Conservation (phyloP, 2,888 invertebrate genomes). For the Alcis repandata region DNA sequence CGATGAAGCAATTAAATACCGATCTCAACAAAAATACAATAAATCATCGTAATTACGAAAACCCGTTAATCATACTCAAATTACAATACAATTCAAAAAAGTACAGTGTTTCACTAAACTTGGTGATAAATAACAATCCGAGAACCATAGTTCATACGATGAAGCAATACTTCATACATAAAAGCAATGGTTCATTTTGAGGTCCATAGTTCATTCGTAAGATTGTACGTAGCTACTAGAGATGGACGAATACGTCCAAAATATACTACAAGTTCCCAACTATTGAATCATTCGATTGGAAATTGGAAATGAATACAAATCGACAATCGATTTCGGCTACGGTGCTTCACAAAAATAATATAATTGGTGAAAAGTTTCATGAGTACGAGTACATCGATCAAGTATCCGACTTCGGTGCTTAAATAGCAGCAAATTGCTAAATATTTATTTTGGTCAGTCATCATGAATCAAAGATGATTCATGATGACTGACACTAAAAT, state of each 20-base stretch:
- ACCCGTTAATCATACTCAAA: conserved; percentile 32
- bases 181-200: conserved; percentile 23
- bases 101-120: conserved; percentile 31
- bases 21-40: conserved; percentile 23
- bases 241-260: neutral
- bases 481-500: no score
- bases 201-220: neutral
- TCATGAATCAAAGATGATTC: no score
- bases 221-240: conserved; percentile 5
- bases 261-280: neutral
- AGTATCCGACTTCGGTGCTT: no score
- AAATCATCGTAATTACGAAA: conserved; percentile 32
- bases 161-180: conserved; percentile 18
- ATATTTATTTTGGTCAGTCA: no score
- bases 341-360: no score
- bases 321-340: no score
- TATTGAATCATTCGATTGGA: neutral
- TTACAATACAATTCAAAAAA: conserved; percentile 32
- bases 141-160: conserved; percentile 18
- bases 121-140: conserved; percentile 27
- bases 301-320: no score
- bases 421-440: no score
- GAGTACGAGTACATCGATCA: no score
- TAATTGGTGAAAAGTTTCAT: no score
- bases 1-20: conserved; percentile 24